Conservation (phyloP, 92 coral and sea anemone genomes). For the Parazoanthus atlanticus region DNA sequence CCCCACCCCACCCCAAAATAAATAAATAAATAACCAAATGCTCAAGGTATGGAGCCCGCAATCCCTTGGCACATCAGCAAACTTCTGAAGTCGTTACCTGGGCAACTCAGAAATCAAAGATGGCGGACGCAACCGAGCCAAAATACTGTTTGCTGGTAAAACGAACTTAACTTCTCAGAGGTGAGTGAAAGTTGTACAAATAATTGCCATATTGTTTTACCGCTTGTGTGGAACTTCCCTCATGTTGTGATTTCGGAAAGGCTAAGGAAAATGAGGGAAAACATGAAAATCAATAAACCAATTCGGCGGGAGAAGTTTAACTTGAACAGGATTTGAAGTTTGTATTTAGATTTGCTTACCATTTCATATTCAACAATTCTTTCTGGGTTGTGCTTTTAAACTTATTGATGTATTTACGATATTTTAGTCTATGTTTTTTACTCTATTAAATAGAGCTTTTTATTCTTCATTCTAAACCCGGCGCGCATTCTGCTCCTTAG, state of each 20-base stretch:
- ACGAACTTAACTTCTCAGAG: not conserved
- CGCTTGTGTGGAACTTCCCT: not conserved
- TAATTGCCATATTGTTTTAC: not conserved
- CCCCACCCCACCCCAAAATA: too few species aligned
- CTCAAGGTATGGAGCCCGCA: not conserved
- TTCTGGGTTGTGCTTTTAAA: not conserved
- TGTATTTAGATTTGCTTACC: too few species aligned
- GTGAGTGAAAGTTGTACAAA: not conserved
- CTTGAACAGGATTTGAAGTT: too few species aligned
- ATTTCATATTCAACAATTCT: not conserved
- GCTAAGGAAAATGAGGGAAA: not conserved
- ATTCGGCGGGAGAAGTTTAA: not conserved
- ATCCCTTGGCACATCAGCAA: not conserved
- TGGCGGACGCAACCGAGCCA: not conserved
- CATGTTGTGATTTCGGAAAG: too few species aligned
- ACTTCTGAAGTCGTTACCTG: slow-evolving; percentile 2
- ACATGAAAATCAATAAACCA: not conserved
- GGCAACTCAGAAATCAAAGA: slow-evolving; percentile 16
- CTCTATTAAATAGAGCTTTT: not conserved
- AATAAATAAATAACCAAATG: too few species aligned
- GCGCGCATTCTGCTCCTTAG: not conserved
- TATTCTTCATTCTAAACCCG: not conserved
- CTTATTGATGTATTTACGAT: not conserved
- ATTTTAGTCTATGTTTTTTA: not conserved
- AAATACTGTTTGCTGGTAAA: not conserved